Conservation (phyloP, 1,140 invertebrate species). For the Eueides isabella region DNA sequence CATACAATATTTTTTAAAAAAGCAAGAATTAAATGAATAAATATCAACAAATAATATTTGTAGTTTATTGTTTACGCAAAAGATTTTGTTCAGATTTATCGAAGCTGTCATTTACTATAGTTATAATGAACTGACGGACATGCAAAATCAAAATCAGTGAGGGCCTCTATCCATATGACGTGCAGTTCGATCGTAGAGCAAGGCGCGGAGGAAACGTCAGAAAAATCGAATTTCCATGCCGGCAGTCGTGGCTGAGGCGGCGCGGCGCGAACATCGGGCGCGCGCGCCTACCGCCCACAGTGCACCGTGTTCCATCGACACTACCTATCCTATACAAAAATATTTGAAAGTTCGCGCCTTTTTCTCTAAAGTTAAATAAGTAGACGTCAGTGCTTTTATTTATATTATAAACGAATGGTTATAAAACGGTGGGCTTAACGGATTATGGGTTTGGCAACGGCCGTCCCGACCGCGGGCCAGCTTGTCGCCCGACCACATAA, state of each 20-base stretch:
- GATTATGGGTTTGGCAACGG: conserved; percentile 70
- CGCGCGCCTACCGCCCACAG: conserved; percentile 57
- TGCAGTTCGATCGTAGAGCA: conserved; percentile 78
- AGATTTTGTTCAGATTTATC: too few species aligned
- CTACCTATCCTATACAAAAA: conserved; percentile 52
- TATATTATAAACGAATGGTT: conserved; percentile 25
- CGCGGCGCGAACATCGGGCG: conserved; percentile 74
- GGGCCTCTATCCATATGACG: conserved; percentile 60
- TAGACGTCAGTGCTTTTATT: conserved; percentile 49
- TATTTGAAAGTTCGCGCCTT: conserved; percentile 37
- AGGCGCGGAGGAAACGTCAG: conserved; percentile 80
- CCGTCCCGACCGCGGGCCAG: conserved; percentile 57
- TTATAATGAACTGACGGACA: conserved; percentile 67
- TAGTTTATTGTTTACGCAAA: not conserved
- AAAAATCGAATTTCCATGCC: conserved; percentile 81
- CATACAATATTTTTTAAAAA: too few species aligned
- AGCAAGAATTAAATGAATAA: too few species aligned
- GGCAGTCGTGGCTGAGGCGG: conserved; percentile 77
- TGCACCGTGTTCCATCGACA: conserved; percentile 36
- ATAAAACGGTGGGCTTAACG: conserved; percentile 59
- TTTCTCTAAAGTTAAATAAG: conserved; percentile 25
- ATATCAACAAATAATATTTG: not conserved
- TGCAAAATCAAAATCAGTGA: conserved; percentile 79
- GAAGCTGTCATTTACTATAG: conserved; percentile 45
- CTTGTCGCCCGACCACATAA: conserved; percentile 66